These are phyloP conservation scores for Leptestheria dahalacensis DNA, from an alignment of 1,140 invertebrate genomes.

Conservation along the genomic window DNA sequence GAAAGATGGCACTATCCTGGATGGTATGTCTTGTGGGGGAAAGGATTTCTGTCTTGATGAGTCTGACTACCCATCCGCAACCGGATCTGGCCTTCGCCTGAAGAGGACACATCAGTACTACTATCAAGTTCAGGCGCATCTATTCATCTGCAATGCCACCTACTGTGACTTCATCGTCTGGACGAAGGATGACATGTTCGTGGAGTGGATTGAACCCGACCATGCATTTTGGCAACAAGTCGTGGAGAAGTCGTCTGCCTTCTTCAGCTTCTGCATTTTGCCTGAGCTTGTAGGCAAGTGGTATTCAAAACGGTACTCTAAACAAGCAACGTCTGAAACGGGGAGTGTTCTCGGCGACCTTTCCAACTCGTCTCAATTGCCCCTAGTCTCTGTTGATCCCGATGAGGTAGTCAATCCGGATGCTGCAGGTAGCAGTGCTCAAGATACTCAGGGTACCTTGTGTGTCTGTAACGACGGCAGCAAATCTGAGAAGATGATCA, in stretches of 20 bases:
- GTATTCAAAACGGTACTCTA: no score
- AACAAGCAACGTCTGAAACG: no score
- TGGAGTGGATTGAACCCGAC: neutral
- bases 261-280: neutral
- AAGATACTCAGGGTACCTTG: neutral
- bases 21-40: neutral
- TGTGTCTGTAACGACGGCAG: neutral
- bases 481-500: neutral
- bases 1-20: neutral
- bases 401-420: neutral
- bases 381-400: no score
- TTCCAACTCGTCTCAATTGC: no score
- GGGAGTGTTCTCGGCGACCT: no score
- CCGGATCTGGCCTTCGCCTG: neutral
- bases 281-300: neutral
- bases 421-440: neutral
- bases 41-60: neutral
- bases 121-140: slow-evolving; percentile 16
- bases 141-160: slow-evolving; percentile 15
- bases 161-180: slow-evolving; percentile 17
- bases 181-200: neutral
- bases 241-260: neutral
- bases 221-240: neutral
- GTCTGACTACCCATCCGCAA: neutral
- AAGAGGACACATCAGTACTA: slow-evolving; percentile 17